Evolutionary conservation across 2,113 vertebrate genomes (phyloP).

Genomic region (Gymnarchus niloticus): DNA sequence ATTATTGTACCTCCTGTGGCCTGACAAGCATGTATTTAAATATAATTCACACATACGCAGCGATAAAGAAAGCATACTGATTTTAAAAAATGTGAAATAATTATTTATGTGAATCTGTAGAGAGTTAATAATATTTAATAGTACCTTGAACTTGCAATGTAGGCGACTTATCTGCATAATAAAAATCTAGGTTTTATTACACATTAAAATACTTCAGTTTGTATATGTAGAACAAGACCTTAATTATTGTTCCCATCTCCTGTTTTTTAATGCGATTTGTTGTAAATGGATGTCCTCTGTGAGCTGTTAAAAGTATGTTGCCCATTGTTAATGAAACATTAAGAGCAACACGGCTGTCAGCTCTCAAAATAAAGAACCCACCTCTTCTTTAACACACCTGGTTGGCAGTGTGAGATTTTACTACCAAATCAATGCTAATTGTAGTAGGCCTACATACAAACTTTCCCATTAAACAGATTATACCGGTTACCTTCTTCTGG

Average conservation of each 20-base stretch:
- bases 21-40: neutral
- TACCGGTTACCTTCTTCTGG: neutral
- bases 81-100: neutral
- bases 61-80: neutral
- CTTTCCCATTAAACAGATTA: neutral
- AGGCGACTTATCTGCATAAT: neutral
- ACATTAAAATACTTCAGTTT: neutral
- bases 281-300: neutral
- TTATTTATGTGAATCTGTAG: slow-evolving; percentile 7
- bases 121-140: neutral
- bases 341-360: too few species aligned
- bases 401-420: neutral
- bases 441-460: neutral
- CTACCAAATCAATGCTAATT: neutral
- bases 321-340: neutral
- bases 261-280: neutral
- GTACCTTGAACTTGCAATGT: neutral
- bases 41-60: neutral
- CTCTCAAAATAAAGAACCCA: too few species aligned
- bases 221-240: neutral
- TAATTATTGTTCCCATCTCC: neutral
- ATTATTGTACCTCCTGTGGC: neutral
- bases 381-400: too few species aligned
- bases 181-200: neutral
- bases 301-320: neutral